phyloP scores from a whole-genome alignment of 2,888 invertebrate species.

The Selenia dentaria region DNA sequence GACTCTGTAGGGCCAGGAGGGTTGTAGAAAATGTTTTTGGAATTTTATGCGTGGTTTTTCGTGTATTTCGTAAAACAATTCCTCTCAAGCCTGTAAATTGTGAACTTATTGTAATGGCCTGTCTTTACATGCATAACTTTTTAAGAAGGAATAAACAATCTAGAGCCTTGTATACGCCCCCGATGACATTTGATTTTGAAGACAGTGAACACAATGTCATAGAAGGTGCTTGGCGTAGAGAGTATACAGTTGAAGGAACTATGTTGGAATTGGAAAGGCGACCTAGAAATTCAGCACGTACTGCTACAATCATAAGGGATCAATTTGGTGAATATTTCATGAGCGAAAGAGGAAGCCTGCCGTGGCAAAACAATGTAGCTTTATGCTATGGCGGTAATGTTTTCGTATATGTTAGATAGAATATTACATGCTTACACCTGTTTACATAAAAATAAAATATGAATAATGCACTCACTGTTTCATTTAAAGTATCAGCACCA shows the following conservation, averaged over 20 bases:
- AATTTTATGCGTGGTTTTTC: constrained; percentile 32
- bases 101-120: constrained; percentile 30
- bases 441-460: background rate
- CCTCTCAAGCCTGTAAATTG: constrained; percentile 34
- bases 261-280: constrained; percentile 2
- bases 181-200: constrained; percentile 22
- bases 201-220: constrained; percentile 27
- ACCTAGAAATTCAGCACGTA: no score
- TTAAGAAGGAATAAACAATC: background rate
- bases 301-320: constrained; percentile 27
- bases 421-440: background rate
- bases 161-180: constrained; percentile 4
- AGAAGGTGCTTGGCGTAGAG: constrained; percentile 30
- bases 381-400: constrained; percentile 5
- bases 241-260: constrained; percentile 8
- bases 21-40: constrained; percentile 37
- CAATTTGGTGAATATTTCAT: constrained; percentile 35
- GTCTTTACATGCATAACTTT: constrained; percentile 29
- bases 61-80: constrained; percentile 33
- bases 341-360: constrained; percentile 31
- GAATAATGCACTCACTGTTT: background rate
- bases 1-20: constrained; percentile 37
- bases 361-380: constrained; percentile 33
- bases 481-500: background rate
- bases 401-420: no score